Evolutionary conservation across 2,797 vertebrate genomes (phyloP), one percentile per base, ranked within the genome.

Genomic region (Myotis pilosus): DNA sequence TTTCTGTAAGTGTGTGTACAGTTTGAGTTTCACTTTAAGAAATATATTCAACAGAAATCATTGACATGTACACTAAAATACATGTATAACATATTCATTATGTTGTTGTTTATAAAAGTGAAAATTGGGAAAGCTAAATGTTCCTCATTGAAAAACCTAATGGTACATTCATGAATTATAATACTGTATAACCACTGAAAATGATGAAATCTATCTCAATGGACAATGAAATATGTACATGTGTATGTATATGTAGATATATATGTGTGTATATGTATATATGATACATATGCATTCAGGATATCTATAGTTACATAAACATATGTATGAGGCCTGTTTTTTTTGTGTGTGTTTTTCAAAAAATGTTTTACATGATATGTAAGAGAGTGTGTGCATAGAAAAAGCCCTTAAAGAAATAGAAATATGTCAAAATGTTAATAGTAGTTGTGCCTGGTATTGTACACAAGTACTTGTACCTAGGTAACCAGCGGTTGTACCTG

Each of bases 1-100:
- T 68, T 82, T 86, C 60, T 62, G 20, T 49, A 41, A 85, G 49
- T 71, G 3, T 62, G 30, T 92, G 13, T 49, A 75, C 3, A 81
- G 20, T 89, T 92, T 91, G 38, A 81, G 12, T 74, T 84, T n/a
- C n/a, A 62, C n/a, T 94, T 90, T 85, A 78, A 68, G n/a, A 82
- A 92, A 68, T 72, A 36, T 47, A 55, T 22, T 72, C 41, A 87
- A n/a, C 66, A 71, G 38, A 95, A 95, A 86, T 64, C 60, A 78
- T 8, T 92, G 47, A 81, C 25, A 22, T 19, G 49, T 91, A 41
- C 7, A 25, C 36, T 82, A 64, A 86, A 82, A 64, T 44, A 80
- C n/a, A 4, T 72, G 6, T 20, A 41, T 55, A 49, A 95, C 13
- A 72, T 68, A 41, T 62, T 86, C 17, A 80, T 36, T 33, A 57